Evolutionary conservation across 2,113 vertebrate species (phyloP).

Genomic region (Anser brachyrhynchus): DNA sequence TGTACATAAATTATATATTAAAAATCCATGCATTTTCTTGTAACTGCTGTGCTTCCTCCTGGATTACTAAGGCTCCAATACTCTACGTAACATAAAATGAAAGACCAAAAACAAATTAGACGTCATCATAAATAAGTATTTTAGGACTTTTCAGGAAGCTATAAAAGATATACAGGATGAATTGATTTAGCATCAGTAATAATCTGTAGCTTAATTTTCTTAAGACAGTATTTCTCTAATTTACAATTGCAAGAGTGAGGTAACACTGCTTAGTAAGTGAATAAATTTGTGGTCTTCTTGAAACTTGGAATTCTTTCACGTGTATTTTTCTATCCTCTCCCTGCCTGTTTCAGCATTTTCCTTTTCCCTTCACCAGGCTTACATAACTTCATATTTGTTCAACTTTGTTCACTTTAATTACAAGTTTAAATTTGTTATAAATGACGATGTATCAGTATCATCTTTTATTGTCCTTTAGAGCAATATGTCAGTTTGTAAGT

Average conservation of each 20-base stretch:
- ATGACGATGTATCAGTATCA: not conserved
- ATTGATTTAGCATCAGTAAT: not conserved
- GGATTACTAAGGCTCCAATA: not conserved
- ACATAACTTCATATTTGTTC: not conserved
- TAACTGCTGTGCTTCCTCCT: not conserved
- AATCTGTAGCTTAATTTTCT: not conserved
- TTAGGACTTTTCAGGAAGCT: not conserved
- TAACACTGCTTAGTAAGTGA: fast-evolving
- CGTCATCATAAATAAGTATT: not conserved
- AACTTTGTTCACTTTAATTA: not conserved
- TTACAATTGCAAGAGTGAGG: not conserved
- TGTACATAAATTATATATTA: not conserved
- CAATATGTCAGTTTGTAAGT: not conserved
- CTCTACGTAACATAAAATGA: not conserved
- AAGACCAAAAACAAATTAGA: not conserved
- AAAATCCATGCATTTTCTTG: not conserved
- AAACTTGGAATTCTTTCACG: not conserved
- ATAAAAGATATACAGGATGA: not conserved
- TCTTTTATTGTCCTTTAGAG: not conserved
- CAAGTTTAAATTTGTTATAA: not conserved
- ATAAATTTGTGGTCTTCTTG: not conserved
- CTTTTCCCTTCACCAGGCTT: not conserved
- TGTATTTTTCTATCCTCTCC: not conserved
- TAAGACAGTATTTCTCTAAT: not conserved
- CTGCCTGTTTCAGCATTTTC: not conserved